phyloP scores from a whole-genome alignment of 2,113 vertebrate genomes.

The Clarias gariepinus region DNA sequence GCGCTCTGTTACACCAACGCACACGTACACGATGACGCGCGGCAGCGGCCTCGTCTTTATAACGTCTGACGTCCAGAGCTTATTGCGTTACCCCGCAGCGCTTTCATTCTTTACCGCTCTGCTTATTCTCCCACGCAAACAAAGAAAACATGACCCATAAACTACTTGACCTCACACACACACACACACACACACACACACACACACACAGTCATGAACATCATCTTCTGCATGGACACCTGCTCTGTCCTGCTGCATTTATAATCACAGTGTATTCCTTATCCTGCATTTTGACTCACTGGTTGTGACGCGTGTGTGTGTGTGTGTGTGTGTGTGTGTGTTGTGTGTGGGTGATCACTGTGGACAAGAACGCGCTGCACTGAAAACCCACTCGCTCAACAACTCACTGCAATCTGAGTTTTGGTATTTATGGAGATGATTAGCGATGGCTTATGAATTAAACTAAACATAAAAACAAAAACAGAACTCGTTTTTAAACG shows the following conservation, averaged over 20 bases:
- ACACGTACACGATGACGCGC: background rate
- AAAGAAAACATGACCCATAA: background rate
- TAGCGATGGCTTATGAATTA: too few species aligned
- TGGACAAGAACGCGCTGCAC: background rate
- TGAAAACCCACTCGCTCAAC: background rate
- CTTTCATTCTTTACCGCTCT: background rate
- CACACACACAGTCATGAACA: background rate
- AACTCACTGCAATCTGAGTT: background rate
- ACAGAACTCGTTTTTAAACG: too few species aligned
- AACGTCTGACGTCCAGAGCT: background rate
- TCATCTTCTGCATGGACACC: background rate
- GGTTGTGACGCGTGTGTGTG: background rate
- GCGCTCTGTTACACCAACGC: background rate
- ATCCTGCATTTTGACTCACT: too few species aligned
- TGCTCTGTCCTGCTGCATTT: background rate
- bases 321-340: background rate
- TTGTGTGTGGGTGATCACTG: background rate
- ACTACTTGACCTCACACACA: background rate
- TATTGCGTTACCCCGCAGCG: background rate
- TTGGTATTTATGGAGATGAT: too few species aligned
- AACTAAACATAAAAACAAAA: background rate
- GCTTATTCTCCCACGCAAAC: background rate
- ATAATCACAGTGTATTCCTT: background rate
- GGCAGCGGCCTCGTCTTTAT: background rate
- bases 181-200: slow-evolving; percentile 5